Evolutionary conservation across 2,113 vertebrate species (phyloP).

Genomic region (Andinoacara biseriatus): DNA sequence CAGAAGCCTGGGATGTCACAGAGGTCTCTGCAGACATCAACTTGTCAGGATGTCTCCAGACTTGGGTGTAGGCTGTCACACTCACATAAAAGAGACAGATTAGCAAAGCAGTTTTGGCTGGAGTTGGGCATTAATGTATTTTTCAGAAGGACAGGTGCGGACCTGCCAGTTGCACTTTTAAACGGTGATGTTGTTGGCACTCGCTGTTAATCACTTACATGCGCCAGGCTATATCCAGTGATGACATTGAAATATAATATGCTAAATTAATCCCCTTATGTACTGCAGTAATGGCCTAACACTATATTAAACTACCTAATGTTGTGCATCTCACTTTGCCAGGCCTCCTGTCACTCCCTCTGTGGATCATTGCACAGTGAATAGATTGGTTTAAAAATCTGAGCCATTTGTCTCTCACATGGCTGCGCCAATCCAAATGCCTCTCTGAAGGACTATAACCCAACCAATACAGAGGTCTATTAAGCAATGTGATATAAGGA

Average conservation of each 20-base stretch:
- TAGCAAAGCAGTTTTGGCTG: conserved; percentile 38
- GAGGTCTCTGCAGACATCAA: conserved; percentile 56
- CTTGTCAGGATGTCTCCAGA: conserved; percentile 59
- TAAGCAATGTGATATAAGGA: neutral
- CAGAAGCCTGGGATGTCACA: conserved; percentile 50
- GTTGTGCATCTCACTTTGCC: conserved; percentile 35
- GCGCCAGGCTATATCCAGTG: conserved; percentile 38
- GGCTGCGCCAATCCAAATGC: conserved; percentile 6
- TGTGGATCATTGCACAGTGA: neutral
- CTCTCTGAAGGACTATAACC: conserved; percentile 13
- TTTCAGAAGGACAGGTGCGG: conserved; percentile 54
- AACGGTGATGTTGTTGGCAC: conserved; percentile 49
- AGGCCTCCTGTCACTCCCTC: conserved; percentile 15
- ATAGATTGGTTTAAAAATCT: conserved; percentile 8
- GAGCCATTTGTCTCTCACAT: neutral
- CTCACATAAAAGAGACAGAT: conserved; percentile 15
- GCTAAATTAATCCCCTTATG: conserved; percentile 37
- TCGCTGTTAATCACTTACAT: conserved; percentile 61
- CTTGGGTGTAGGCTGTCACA: conserved; percentile 36
- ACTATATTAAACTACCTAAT: conserved; percentile 40
- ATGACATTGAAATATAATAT: conserved; percentile 43
- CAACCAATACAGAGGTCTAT: neutral
- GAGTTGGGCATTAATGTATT: conserved; percentile 42
- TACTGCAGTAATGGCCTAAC: conserved; percentile 31
- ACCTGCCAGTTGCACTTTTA: conserved; percentile 31